Evolutionary conservation across 2,888 invertebrate species (phyloP).

Genomic region (Imbricaverruca yamaguchii): DNA sequence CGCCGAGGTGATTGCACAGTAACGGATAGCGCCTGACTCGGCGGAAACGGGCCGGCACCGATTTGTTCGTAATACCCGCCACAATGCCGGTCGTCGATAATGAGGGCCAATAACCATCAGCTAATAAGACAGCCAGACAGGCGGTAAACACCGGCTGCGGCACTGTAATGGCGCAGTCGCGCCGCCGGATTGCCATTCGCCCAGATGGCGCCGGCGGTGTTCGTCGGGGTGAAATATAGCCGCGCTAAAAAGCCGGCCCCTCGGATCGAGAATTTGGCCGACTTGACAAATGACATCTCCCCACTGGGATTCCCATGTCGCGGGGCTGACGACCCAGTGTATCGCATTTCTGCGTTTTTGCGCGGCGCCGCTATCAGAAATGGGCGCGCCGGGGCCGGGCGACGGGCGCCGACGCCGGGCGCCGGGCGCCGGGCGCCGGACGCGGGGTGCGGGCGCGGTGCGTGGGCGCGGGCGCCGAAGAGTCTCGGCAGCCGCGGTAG

Average conservation of each 20-base stretch:
- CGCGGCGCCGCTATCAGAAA: not conserved
- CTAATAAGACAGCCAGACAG: not conserved
- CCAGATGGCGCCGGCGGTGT: not conserved
- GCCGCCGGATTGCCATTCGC: not conserved
- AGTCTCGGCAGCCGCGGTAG: not conserved
- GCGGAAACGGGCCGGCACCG: not conserved
- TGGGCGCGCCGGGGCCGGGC: not conserved
- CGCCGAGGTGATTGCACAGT: not conserved
- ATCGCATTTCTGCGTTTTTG: conserved; percentile 9
- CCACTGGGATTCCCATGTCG: not conserved
- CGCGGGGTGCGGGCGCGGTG: too few relatives aligned
- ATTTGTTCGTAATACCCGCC: not conserved
- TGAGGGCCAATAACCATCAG: not conserved
- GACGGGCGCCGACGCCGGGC: not conserved
- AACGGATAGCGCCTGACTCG: not conserved
- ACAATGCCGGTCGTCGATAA: not conserved
- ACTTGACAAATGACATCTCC: not conserved
- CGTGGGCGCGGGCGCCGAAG: not conserved
- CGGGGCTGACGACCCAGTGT: not conserved
- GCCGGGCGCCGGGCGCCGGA: too few relatives aligned
- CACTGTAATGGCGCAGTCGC: not conserved
- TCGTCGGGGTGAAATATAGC: not conserved
- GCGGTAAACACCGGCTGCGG: not conserved
- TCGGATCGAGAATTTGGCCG: not conserved
- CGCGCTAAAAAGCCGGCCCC: not conserved